Evolutionary conservation across 2,113 vertebrate species (phyloP).

Genomic region (Gnathonemus echidnorhynchus): DNA sequence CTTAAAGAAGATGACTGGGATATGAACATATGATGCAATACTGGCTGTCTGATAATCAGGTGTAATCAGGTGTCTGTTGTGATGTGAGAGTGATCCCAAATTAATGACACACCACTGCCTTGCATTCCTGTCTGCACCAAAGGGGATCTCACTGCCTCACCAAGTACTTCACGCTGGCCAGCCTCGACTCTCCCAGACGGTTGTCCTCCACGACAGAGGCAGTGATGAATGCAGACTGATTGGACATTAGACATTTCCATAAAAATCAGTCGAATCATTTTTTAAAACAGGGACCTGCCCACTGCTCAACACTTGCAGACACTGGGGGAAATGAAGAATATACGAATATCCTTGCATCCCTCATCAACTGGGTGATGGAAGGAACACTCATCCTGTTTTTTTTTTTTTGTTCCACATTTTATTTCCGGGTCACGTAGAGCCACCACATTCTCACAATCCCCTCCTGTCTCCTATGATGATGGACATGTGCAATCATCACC

Average conservation of each 20-base stretch:
- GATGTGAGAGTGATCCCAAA: not conserved
- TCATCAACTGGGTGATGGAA: not conserved
- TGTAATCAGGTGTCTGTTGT: not conserved
- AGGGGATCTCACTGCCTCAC: not conserved
- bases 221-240: slow-evolving; percentile 9
- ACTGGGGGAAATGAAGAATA: not conserved
- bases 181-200: not conserved
- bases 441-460: not conserved
- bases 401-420: not conserved
- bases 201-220: not conserved
- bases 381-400: not conserved
- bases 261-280: slow-evolving; percentile 1
- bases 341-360: not conserved
- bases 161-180: not conserved
- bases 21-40: not conserved
- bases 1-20: not conserved
- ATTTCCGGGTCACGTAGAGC: not conserved
- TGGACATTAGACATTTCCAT: not conserved
- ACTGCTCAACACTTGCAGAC: not conserved
- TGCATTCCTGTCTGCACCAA: not conserved
- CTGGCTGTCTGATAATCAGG: not conserved
- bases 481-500: not conserved
- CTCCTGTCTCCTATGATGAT: not conserved
- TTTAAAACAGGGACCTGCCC: not conserved
- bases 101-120: not conserved